Evolutionary conservation across 2,113 vertebrate genomes (phyloP), one percentile per base, ranked within the genome.

Genomic region (Scomber japonicus): DNA sequence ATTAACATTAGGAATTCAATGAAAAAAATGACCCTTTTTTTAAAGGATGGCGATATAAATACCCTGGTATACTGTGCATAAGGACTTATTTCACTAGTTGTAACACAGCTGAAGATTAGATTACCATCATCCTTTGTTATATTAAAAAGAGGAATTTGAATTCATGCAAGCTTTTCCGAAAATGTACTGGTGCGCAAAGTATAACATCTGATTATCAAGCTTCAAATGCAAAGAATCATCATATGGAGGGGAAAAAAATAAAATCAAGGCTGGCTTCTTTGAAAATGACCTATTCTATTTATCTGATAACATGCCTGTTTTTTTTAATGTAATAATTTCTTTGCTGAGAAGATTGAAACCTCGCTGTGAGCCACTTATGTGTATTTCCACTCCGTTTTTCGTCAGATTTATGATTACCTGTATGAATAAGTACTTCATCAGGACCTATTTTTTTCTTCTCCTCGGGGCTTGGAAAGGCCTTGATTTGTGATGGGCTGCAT

Each of bases 401-500:
- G 53, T 51, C 65, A 71, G 81, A 90, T 90, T 80, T 81, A 89
- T 83, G 87, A 86, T 84, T 80, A 81, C 82, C 77, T 78, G 72
- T 71, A 59, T 75, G 85, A 74, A 75, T 87, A 89, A 82, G 78
- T 81, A 78, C 84, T 93, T 89, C 85, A 92, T 91, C 89, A 80
- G 62, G 66, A 71, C 73, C 67, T 14, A 59, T 80, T 89, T 86
- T 83, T 71, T 64, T 71, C 76, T 59, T 66, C 73, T 91, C 82
- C 88, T 92, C 83, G 82, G 67, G 19, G 50, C 78, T 80, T 0
- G 24, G 81, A 65, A 67, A 78, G 81, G 55, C 61, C 78, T 86
- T 92, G 91, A 93, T 93, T 92, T 93, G 92, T 87, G 88, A 77
- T 48, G 44, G 65, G 71, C 81, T 71, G 75, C 57, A 19, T 74